A percentile compares a stretch with the other conserved stretches of the same genome.
Conservation (phyloP, 2,797 vertebrate species). For the Xiphophorus birchmanni region DNA sequence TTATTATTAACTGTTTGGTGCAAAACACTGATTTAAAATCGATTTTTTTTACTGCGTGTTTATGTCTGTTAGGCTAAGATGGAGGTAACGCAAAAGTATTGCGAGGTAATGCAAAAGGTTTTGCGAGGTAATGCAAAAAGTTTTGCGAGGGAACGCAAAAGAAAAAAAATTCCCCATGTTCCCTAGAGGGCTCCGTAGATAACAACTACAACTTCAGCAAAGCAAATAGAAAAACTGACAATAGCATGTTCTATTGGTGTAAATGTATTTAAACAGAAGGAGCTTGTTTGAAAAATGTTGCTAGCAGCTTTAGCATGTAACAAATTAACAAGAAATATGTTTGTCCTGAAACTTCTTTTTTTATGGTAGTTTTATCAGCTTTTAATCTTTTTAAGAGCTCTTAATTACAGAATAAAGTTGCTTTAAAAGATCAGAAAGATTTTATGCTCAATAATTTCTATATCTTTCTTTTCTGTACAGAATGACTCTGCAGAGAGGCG, state of each 20-base stretch:
- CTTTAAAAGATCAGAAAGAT: background rate
- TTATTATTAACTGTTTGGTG: no score
- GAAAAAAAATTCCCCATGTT: no score
- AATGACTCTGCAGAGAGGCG: constrained; percentile 84
- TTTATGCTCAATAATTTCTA: background rate
- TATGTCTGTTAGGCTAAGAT: no score
- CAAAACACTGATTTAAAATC: no score
- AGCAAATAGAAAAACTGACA: background rate
- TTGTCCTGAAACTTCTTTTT: background rate
- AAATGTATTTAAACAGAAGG: background rate
- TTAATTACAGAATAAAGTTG: background rate
- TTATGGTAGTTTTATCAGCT: background rate
- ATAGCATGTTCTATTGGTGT: background rate
- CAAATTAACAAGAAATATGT: background rate
- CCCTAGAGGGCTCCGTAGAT: no score
- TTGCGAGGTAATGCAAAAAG: no score
- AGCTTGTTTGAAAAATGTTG: background rate
- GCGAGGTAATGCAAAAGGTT: no score
- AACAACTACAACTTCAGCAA: background rate
- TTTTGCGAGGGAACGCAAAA: no score
- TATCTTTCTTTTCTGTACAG: constrained; percentile 35
- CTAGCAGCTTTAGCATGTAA: background rate
- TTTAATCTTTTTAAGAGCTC: background rate
- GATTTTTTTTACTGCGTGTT: no score
- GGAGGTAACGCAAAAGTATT: no score